phyloP scores from a whole-genome alignment of 2,113 vertebrate species.

The Actenoides hombroni region DNA sequence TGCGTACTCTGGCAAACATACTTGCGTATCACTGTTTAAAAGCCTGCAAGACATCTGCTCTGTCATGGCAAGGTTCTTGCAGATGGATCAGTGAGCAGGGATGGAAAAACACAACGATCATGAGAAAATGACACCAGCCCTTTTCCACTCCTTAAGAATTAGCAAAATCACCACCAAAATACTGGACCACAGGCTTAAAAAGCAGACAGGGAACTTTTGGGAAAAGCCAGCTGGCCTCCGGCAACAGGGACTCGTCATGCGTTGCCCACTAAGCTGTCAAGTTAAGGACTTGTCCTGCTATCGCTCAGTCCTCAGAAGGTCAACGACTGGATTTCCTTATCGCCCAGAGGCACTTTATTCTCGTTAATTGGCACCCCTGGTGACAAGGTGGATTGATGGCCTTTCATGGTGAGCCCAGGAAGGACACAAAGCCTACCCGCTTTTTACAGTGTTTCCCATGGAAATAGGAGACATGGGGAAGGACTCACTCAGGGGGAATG shows the following conservation, averaged over 20 bases:
- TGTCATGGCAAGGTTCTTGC: constrained; percentile 48
- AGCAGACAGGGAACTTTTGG: neutral
- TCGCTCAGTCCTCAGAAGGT: constrained; percentile 40
- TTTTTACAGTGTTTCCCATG: neutral
- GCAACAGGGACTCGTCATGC: neutral
- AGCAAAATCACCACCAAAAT: neutral
- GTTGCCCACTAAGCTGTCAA: constrained; percentile 31
- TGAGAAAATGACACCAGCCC: neutral
- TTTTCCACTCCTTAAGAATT: neutral
- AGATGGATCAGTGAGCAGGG: neutral
- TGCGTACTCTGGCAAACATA: constrained; percentile 42
- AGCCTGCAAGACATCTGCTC: constrained; percentile 51
- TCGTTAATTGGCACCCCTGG: constrained; percentile 42
- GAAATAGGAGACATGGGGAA: neutral
- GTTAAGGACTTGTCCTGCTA: constrained; percentile 39
- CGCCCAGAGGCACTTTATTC: constrained; percentile 24
- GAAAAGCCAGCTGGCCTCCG: neutral
- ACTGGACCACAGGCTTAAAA: neutral
- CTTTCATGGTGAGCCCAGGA: neutral
- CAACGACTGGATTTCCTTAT: constrained; percentile 60
- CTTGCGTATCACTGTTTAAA: constrained; percentile 11
- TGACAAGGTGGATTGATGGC: constrained; percentile 31
- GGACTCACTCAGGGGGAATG: neutral
- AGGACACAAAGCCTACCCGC: neutral
- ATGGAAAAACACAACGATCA: constrained; percentile 31